Evolutionary conservation across 23 tunicate species (phyloP).

Genomic region (Ascidia mentula): DNA sequence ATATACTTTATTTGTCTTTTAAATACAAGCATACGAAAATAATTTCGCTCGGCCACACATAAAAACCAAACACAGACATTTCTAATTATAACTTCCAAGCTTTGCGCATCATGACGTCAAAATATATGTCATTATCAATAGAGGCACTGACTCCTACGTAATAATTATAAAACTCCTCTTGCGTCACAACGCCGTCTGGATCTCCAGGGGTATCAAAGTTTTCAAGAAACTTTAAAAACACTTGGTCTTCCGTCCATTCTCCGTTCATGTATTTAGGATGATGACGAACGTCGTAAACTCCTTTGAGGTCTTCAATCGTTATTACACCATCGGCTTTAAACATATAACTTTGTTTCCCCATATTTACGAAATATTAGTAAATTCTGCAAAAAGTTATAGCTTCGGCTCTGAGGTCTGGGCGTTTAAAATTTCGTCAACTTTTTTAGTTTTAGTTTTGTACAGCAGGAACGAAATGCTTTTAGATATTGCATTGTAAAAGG

Average conservation of each 20-base stretch:
- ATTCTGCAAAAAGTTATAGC: too few relatives aligned
- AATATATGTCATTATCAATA: constrained; percentile 81
- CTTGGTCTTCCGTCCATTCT: constrained; percentile 88
- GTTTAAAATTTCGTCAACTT: too few relatives aligned
- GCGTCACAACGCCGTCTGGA: constrained; percentile 76
- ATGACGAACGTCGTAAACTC: constrained; percentile 72
- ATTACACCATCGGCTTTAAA: constrained; percentile 84
- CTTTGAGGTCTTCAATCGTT: constrained; percentile 78
- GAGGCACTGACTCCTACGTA: constrained; percentile 91
- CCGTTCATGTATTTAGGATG: constrained; percentile 83
- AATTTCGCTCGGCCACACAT: too few relatives aligned
- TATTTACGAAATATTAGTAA: too few relatives aligned
- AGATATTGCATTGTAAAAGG: too few relatives aligned
- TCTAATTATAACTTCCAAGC: constrained; percentile 74
- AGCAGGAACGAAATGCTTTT: too few relatives aligned
- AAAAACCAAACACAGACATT: neutral
- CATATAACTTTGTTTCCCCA: too few relatives aligned
- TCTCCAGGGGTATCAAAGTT: constrained; percentile 76
- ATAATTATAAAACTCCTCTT: constrained; percentile 80
- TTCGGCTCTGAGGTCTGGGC: too few relatives aligned
- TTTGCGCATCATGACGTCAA: constrained; percentile 91
- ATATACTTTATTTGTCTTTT: too few relatives aligned
- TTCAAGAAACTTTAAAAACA: constrained; percentile 64
- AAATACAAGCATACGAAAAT: too few relatives aligned
- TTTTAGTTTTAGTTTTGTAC: too few relatives aligned